A percentile compares a stretch with the other conserved stretches of the same genome.
These are phyloP conservation scores for Myiopsitta monachus DNA, from an alignment of 2,113 vertebrate genomes.

Conservation along the genomic window DNA sequence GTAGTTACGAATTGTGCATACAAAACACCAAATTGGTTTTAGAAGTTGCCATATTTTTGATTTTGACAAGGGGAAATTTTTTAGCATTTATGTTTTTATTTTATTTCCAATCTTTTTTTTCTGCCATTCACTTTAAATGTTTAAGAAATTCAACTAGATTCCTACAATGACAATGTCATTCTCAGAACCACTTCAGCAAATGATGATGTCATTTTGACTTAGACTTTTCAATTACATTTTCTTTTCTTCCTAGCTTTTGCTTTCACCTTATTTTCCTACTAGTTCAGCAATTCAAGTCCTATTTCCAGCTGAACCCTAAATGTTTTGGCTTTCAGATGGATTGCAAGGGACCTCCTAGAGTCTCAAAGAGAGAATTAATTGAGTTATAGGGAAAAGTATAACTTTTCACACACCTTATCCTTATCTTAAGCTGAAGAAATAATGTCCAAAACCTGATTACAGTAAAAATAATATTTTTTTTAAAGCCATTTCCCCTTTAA, in stretches of 20 bases:
- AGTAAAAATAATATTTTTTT: neutral
- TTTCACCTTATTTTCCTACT: neutral
- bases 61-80: neutral
- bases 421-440: neutral
- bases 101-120: neutral
- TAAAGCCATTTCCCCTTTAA: neutral
- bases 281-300: neutral
- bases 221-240: neutral
- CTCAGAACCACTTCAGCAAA: neutral
- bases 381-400: neutral
- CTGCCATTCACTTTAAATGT: neutral
- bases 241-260: neutral
- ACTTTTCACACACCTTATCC: neutral
- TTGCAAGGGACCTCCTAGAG: neutral
- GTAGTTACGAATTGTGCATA: neutral
- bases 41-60: neutral
- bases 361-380: neutral
- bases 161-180: neutral
- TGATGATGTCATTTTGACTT: neutral
- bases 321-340: neutral
- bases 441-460: neutral
- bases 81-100: neutral
- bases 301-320: neutral
- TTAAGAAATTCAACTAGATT: neutral
- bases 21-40: neutral